A percentile compares a stretch with the other conserved stretches of the same genome.
Evolutionary conservation across 1,140 invertebrate species (phyloP).

Genomic region (Drosophila setifemur): DNA sequence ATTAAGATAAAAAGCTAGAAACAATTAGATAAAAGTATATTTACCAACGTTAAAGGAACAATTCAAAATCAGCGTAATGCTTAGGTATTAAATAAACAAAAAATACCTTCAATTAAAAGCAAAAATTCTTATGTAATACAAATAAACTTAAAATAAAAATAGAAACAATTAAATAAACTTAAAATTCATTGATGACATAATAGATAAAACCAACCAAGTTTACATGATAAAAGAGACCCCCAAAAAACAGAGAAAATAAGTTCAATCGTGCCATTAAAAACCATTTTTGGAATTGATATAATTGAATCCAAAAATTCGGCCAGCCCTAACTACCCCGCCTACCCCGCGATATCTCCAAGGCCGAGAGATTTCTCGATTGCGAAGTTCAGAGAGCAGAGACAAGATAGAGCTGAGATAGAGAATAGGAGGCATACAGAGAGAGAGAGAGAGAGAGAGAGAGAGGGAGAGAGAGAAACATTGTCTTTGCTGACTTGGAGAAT

Average conservation of each 20-base stretch:
- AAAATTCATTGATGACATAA: not conserved
- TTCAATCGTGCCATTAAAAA: conserved; percentile 18
- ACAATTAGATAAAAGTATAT: not conserved
- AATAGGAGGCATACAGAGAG: no score
- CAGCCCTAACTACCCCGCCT: conserved; percentile 24
- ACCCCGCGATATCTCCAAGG: conserved; percentile 14
- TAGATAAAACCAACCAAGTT: no score
- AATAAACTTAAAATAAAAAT: no score
- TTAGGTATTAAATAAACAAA: no score
- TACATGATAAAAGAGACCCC: no score
- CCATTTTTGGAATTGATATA: conserved; percentile 13
- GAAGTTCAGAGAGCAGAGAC: not conserved
- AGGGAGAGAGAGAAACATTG: not conserved
- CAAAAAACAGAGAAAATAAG: not conserved
- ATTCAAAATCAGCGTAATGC: no score
- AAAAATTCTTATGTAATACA: no score
- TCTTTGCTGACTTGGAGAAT: conserved; percentile 59
- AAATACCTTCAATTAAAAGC: no score
- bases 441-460: not conserved
- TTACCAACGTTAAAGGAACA: no score
- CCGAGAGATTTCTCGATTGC: not conserved
- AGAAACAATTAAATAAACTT: no score
- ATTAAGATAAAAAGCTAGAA: not conserved
- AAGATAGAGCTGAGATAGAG: no score
- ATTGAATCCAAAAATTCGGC: conserved; percentile 17